Percentiles rank a stretch among this genome's conserved stretches.
These are phyloP conservation scores for Oceanodroma tethys DNA, from an alignment of 2,113 vertebrate genomes.

Conservation along the genomic window DNA sequence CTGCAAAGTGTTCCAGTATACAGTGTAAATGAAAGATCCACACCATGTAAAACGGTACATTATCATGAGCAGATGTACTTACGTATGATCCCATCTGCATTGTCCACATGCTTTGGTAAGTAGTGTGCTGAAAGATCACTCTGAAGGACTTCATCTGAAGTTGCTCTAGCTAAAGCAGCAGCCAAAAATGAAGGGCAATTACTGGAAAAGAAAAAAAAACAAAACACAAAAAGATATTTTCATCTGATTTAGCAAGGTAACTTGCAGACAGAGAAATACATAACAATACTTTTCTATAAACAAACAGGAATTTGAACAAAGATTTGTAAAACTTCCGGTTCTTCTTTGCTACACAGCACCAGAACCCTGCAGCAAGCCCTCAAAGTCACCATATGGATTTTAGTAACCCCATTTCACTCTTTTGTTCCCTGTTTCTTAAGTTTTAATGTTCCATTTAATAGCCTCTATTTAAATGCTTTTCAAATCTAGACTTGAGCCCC, in stretches of 20 bases:
- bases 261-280: not conserved
- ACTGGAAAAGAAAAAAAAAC: slow-evolving; percentile 69
- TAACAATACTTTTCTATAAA: not conserved
- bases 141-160: slow-evolving; percentile 89
- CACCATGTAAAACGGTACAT: not conserved
- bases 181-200: slow-evolving; percentile 96
- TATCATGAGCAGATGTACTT: slow-evolving; percentile 55
- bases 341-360: not conserved
- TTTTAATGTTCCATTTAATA: not conserved
- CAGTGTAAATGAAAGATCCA: not conserved
- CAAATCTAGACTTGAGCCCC: not conserved
- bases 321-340: not conserved
- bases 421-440: not conserved
- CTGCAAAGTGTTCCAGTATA: not conserved
- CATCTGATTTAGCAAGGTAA: not conserved
- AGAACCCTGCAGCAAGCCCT: not conserved
- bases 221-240: not conserved
- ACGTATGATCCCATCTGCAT: slow-evolving; percentile 87
- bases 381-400: not conserved
- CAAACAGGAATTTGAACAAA: not conserved
- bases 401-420: not conserved
- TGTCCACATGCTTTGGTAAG: slow-evolving; percentile 82
- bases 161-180: slow-evolving; percentile 90
- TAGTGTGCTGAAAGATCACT: slow-evolving; percentile 87
- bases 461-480: not conserved